Conservation (phyloP, 2,888 invertebrate genomes). For the Scaptomyza reducta region DNA sequence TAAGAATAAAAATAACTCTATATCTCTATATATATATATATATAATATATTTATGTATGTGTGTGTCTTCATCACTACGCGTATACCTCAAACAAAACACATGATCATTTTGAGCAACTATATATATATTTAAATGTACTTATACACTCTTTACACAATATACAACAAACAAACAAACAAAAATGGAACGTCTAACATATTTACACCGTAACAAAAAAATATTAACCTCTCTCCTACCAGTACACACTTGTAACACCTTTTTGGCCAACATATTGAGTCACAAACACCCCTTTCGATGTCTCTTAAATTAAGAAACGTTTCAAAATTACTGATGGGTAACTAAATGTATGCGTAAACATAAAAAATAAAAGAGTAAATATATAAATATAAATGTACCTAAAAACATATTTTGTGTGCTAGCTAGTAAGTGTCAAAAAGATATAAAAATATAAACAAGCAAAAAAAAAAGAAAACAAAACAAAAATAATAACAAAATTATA, state of each 20-base stretch:
- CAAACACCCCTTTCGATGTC: slow-evolving; percentile 50
- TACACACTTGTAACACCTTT: slow-evolving; percentile 39
- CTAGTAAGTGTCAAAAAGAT: slow-evolving; percentile 81
- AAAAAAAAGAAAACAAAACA: slow-evolving; percentile 34
- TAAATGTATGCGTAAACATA: slow-evolving; percentile 70
- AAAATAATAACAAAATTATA: slow-evolving; percentile 50
- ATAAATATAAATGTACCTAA: slow-evolving; percentile 82
- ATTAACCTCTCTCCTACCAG: slow-evolving; percentile 33
- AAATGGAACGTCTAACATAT: slow-evolving; percentile 57
- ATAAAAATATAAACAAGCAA: slow-evolving; percentile 36
- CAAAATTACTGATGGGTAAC: slow-evolving; percentile 60
- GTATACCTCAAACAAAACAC: slow-evolving; percentile 85
- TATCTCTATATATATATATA: slow-evolving; percentile 70
- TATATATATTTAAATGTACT: slow-evolving; percentile 63
- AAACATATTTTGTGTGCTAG: slow-evolving; percentile 83
- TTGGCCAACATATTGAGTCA: slow-evolving; percentile 43
- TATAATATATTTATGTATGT: slow-evolving; percentile 82
- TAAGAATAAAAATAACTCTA: slow-evolving; percentile 56
- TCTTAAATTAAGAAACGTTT: slow-evolving; percentile 50
- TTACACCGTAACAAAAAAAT: slow-evolving; percentile 50
- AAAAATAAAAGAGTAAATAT: slow-evolving; percentile 51
- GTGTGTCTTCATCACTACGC: slow-evolving; percentile 85
- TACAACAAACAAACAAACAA: slow-evolving; percentile 35
- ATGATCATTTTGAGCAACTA: slow-evolving; percentile 73
- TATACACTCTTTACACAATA: slow-evolving; percentile 60